phyloP scores from a whole-genome alignment of 1,140 invertebrate species.

The Sycophaga agraensis region DNA sequence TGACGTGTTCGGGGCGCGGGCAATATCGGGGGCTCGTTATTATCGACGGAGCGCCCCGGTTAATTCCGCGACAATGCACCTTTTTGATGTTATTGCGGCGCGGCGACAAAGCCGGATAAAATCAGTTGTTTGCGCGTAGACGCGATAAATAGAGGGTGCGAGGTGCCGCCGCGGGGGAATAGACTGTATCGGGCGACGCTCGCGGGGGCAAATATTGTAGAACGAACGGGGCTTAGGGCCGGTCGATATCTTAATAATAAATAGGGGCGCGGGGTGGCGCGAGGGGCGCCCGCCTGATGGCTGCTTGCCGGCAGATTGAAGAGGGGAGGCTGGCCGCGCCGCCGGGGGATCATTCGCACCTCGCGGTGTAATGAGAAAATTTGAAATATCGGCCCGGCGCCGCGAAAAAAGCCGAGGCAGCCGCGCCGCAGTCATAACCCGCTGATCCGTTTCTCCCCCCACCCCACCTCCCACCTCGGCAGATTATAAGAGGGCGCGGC shows the following conservation, averaged over 20 bases:
- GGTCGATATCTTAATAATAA: constrained; percentile 60
- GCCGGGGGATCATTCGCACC: constrained; percentile 52
- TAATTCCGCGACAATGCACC: no score
- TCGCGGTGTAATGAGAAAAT: constrained; percentile 58
- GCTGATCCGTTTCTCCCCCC: constrained; percentile 43
- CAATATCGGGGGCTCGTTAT: no score
- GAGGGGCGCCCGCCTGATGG: constrained; percentile 42
- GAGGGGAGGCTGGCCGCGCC: constrained; percentile 45
- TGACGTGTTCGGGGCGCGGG: no score
- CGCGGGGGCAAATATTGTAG: constrained; percentile 14
- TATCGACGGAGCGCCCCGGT: no score
- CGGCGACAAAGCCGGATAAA: no score
- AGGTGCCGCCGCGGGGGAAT: no score
- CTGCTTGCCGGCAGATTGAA: constrained; percentile 53
- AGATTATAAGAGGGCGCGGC: constrained; percentile 48
- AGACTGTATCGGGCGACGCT: no score
- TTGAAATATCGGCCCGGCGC: constrained; percentile 52
- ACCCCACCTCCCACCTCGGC: no score
- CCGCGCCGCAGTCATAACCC: constrained; percentile 45
- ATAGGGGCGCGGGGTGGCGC: no score
- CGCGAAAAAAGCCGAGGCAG: background rate
- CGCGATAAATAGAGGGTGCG: constrained; percentile 7
- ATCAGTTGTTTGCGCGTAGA: no score
- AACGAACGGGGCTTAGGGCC: constrained; percentile 38
- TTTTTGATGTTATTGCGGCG: no score